phyloP scores from a whole-genome alignment of 2,888 invertebrate genomes.

The Eupithecia abbreviata region DNA sequence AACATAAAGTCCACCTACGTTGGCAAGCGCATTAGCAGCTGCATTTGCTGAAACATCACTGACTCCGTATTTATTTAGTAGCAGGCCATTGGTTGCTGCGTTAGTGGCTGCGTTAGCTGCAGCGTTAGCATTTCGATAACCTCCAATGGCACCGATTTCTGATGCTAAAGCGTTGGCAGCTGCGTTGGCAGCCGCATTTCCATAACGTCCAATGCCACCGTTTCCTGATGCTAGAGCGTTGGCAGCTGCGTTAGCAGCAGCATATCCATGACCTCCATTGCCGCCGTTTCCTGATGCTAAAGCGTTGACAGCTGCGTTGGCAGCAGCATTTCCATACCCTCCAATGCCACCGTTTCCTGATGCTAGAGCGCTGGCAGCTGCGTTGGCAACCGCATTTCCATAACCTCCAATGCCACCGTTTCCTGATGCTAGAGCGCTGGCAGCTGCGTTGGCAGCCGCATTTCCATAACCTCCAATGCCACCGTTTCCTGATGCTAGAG shows the following conservation, averaged over 20 bases:
- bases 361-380: constrained; percentile 9
- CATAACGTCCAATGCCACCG: not conserved
- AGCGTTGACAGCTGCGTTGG: not conserved
- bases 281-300: not conserved
- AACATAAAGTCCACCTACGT: not conserved
- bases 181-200: constrained; percentile 16
- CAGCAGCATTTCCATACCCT: not conserved
- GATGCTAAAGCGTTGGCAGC: not conserved
- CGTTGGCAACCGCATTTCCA: not conserved
- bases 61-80: not conserved
- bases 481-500: not conserved
- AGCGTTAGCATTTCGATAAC: not conserved
- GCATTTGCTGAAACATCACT: constrained; percentile 1
- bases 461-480: not conserved
- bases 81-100: not conserved
- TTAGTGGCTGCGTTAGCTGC: constrained; percentile 6
- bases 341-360: not conserved
- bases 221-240: constrained; percentile 24
- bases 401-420: constrained; percentile 4
- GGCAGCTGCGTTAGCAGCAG: constrained; percentile 18
- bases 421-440: constrained; percentile 2
- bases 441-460: not conserved
- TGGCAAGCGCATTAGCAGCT: constrained; percentile 13
- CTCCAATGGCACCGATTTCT: not conserved
- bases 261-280: not conserved